These are phyloP conservation scores for Eulimnadia texana DNA, from an alignment of 1,140 invertebrate genomes.

Conservation along the genomic window DNA sequence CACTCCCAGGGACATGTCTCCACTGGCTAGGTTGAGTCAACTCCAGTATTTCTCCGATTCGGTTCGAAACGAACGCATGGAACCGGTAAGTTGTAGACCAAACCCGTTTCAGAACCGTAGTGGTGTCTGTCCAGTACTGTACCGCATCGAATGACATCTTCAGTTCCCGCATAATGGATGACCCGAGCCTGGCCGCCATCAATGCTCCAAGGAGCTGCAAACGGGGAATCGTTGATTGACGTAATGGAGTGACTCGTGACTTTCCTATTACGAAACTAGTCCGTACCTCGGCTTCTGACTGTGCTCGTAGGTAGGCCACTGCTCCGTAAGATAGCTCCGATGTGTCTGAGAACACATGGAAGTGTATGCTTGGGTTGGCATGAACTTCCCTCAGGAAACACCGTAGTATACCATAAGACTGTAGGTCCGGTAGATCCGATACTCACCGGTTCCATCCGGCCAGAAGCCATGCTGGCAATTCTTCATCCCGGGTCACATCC, in stretches of 20 bases:
- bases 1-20: slow-evolving; percentile 9
- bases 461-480: not conserved
- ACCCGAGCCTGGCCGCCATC: not conserved
- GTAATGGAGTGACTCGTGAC: slow-evolving; percentile 29
- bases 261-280: slow-evolving; percentile 24
- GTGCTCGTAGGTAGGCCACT: slow-evolving; percentile 21
- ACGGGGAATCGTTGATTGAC: slow-evolving; percentile 4
- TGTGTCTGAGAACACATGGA: slow-evolving; percentile 26
- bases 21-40: slow-evolving; percentile 1
- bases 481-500: slow-evolving; percentile 19
- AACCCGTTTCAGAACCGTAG: slow-evolving; percentile 7
- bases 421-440: not conserved
- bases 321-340: slow-evolving; percentile 22
- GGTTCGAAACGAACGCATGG: slow-evolving; percentile 10
- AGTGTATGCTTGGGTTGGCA: not conserved
- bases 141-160: not conserved
- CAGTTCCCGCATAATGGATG: not conserved
- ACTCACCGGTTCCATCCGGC: slow-evolving; percentile 19
- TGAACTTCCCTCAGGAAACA: not conserved
- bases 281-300: not conserved
- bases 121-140: slow-evolving; percentile 11
- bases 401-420: slow-evolving; percentile 4
- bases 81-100: not conserved
- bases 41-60: slow-evolving; percentile 4
- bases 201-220: slow-evolving; percentile 14